Conservation (phyloP, 2,888 invertebrate genomes). For the Pammene fasciana region DNA sequence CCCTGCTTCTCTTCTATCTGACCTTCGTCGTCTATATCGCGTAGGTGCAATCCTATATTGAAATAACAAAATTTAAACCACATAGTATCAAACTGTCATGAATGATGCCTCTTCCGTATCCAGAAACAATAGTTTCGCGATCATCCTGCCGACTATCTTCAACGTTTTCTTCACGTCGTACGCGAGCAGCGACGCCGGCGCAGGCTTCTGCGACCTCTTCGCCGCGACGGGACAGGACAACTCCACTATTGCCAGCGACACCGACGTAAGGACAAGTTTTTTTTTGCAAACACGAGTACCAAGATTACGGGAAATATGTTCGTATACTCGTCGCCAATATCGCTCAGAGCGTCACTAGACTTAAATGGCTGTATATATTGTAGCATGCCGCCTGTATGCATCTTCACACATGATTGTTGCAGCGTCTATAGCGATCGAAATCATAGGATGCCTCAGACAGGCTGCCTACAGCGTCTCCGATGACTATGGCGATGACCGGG, state of each 20-base stretch:
- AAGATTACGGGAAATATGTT: no score
- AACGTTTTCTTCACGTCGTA: constrained; percentile 79
- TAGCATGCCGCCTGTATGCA: no score
- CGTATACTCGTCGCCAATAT: no score
- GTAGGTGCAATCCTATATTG: constrained; percentile 64
- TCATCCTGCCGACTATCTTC: constrained; percentile 83
- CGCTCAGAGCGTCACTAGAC: no score
- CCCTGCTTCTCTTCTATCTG: constrained; percentile 81
- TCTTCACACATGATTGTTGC: no score
- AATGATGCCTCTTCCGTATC: not conserved
- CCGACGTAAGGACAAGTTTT: constrained; percentile 41
- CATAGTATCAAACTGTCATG: no score
- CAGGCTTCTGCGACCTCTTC: constrained; percentile 69
- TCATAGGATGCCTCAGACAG: no score
- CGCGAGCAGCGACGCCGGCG: constrained; percentile 56
- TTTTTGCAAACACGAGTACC: not conserved
- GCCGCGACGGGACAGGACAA: constrained; percentile 48
- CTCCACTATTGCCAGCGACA: constrained; percentile 43
- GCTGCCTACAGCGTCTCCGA: no score
- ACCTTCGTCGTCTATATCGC: constrained; percentile 87
- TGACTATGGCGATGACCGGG: no score
- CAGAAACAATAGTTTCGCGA: constrained; percentile 81
- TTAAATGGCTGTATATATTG: no score
- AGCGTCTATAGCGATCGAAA: no score
- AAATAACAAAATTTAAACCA: no score